phyloP scores from a whole-genome alignment of 2,888 invertebrate species.

The Portevinia maculata region DNA sequence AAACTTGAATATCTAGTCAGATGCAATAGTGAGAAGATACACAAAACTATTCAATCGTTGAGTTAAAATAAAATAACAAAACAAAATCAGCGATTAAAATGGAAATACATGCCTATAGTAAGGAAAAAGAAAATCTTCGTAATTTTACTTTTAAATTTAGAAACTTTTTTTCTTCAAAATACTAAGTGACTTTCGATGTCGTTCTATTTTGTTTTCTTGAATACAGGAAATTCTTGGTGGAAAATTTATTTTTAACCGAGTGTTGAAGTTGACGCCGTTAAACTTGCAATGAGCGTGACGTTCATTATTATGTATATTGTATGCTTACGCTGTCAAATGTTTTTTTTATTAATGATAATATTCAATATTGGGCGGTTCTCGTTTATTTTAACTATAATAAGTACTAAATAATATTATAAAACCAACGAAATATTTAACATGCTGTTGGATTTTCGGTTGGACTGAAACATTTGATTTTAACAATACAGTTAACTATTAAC shows the following conservation, averaged over 20 bases:
- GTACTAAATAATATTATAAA: no score
- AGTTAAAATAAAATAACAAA: constrained; percentile 9
- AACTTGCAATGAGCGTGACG: constrained; percentile 15
- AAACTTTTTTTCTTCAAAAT: constrained; percentile 35
- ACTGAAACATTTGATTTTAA: no score
- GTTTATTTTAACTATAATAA: no score
- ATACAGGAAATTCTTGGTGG: constrained; percentile 46
- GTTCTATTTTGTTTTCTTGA: constrained; percentile 41
- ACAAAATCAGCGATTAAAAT: constrained; percentile 6
- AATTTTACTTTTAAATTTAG: constrained; percentile 59
- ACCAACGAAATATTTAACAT: no score
- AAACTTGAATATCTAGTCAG: constrained; percentile 62
- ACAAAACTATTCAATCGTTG: constrained; percentile 37
- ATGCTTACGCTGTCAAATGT: background rate
- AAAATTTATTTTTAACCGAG: constrained; percentile 6
- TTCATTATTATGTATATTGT: background rate
- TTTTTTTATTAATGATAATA: background rate
- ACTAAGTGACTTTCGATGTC: constrained; percentile 40
- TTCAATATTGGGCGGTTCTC: no score
- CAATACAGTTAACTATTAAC: no score
- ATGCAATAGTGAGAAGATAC: constrained; percentile 24
- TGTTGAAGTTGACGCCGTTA: constrained; percentile 2
- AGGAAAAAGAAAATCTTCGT: constrained; percentile 38
- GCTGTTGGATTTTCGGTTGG: no score
- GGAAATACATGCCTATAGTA: constrained; percentile 41